phyloP scores from a whole-genome alignment of 2,888 invertebrate species.

The Hemithea aestivaria region DNA sequence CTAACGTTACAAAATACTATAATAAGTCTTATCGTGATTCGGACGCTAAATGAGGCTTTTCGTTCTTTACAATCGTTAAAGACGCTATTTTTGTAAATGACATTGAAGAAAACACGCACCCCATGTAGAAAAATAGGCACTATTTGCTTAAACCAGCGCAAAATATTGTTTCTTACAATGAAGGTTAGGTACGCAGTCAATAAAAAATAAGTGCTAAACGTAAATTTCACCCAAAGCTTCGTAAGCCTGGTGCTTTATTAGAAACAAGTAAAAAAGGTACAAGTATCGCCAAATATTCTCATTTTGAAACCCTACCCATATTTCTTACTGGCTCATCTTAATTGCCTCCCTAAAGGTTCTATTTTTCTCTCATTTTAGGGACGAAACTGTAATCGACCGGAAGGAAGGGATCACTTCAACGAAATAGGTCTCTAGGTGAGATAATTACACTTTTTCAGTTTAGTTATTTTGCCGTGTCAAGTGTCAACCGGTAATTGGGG shows the following conservation, averaged over 20 bases:
- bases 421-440: constrained; percentile 57
- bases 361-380: constrained; percentile 48
- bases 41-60: constrained; percentile 10
- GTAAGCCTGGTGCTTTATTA: no score
- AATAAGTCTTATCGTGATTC: constrained; percentile 10
- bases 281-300: constrained; percentile 33
- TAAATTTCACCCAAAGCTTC: no score
- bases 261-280: constrained; percentile 8
- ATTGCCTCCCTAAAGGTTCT: constrained; percentile 54
- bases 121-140: constrained; percentile 8
- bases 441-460: constrained; percentile 54
- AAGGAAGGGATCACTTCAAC: constrained; percentile 59
- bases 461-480: constrained; percentile 39
- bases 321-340: constrained; percentile 57
- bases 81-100: constrained; percentile 21
- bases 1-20: constrained; percentile 6
- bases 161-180: no score
- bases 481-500: constrained; percentile 16
- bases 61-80: constrained; percentile 19
- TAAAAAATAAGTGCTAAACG: no score
- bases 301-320: constrained; percentile 45
- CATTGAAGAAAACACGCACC: constrained; percentile 29
- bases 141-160: no score
- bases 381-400: constrained; percentile 65
- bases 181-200: no score